These are phyloP conservation scores for Gymnobelideus leadbeateri DNA, from an alignment of 2,113 vertebrate genomes.

Conservation along the genomic window DNA sequence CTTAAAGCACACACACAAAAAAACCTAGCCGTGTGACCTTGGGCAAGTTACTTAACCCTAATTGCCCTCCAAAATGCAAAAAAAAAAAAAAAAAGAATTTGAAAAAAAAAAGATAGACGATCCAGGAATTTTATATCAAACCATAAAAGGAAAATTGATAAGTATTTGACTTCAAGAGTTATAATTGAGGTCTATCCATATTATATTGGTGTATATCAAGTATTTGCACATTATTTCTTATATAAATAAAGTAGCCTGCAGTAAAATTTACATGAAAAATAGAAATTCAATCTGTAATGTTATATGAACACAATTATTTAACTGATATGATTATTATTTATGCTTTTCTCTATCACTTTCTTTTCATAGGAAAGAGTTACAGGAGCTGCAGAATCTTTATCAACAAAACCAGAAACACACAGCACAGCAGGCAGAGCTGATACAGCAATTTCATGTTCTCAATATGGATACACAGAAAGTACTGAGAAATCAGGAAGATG, in stretches of 20 bases:
- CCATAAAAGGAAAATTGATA: constrained; percentile 72
- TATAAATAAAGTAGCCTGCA: constrained; percentile 72
- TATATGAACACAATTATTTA: constrained; percentile 64
- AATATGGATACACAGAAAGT: constrained; percentile 91
- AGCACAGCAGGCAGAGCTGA: constrained; percentile 90
- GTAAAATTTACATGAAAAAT: constrained; percentile 73
- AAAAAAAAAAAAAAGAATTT: too few relatives aligned
- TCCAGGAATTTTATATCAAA: constrained; percentile 71
- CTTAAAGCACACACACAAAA: too few relatives aligned
- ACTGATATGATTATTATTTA: constrained; percentile 52
- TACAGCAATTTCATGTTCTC: constrained; percentile 92
- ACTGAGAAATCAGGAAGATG: constrained; percentile 91
- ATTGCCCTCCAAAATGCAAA: too few relatives aligned
- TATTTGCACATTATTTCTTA: constrained; percentile 71
- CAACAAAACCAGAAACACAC: constrained; percentile 88
- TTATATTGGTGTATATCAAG: constrained; percentile 67
- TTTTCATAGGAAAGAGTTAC: constrained; percentile 87
- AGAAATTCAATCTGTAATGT: constrained; percentile 64
- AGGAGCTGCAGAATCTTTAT: constrained; percentile 90
- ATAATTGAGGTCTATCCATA: constrained; percentile 67
- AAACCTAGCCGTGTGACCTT: too few relatives aligned
- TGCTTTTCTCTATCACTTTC: constrained; percentile 71
- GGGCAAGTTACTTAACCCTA: too few relatives aligned
- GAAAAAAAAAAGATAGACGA: too few relatives aligned
- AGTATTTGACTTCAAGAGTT: constrained; percentile 69